phyloP scores from a whole-genome alignment of 1,140 invertebrate species.

The Oedothorax gibbosus region DNA sequence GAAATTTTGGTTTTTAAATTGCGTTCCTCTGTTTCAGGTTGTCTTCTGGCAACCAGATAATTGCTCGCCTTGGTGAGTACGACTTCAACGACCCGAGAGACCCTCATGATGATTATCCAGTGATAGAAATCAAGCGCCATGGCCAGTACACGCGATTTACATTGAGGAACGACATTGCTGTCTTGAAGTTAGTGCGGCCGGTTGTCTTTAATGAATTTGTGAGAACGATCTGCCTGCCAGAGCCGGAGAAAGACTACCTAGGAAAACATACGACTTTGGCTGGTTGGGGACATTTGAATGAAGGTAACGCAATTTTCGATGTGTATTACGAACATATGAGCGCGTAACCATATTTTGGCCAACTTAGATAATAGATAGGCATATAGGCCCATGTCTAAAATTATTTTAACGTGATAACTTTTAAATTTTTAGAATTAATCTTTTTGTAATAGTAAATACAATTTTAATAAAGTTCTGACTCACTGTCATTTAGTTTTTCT shows the following conservation, averaged over 20 bases:
- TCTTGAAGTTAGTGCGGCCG: conserved; percentile 64
- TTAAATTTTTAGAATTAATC: no score
- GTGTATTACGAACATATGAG: no score
- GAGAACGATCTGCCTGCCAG: conserved; percentile 65
- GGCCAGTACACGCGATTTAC: conserved; percentile 64
- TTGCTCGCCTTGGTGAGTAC: conserved; percentile 51
- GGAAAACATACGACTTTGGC: conserved; percentile 58
- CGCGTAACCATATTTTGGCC: no score
- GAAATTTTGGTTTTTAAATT: neutral
- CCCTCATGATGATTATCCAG: conserved; percentile 28
- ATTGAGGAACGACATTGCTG: conserved; percentile 66
- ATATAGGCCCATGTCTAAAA: no score
- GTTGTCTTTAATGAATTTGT: conserved; percentile 64
- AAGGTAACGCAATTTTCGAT: conserved; percentile 18
- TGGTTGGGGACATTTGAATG: conserved; percentile 75
- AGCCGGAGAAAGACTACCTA: conserved; percentile 42
- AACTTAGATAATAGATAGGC: no score
- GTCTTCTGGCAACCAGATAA: conserved; percentile 24
- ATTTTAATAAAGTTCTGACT: no score
- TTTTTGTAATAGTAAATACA: no score
- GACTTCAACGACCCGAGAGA: conserved; percentile 33
- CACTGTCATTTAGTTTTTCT: no score
- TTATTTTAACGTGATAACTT: no score
- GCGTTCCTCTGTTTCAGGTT: neutral
- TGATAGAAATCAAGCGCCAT: conserved; percentile 48